Conservation (phyloP, 2,113 vertebrate species). For the Otocyon megalotis region DNA sequence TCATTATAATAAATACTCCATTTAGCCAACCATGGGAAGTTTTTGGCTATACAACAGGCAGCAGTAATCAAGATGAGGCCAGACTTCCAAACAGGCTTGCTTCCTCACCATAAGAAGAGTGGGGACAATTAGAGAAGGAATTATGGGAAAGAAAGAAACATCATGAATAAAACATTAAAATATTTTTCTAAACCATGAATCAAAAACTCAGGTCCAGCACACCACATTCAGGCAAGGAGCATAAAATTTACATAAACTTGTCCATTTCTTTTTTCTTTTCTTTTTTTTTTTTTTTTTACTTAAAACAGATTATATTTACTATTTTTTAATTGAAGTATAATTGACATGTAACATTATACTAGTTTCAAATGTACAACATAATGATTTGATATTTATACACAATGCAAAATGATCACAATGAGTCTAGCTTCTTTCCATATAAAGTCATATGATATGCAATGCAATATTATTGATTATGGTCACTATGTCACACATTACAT, state of each 20-base stretch:
- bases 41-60: neutral
- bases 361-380: neutral
- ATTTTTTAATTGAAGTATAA: neutral
- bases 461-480: neutral
- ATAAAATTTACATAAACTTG: constrained; percentile 73
- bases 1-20: neutral
- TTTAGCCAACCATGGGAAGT: neutral
- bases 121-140: constrained; percentile 12
- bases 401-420: neutral
- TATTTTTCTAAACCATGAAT: constrained; percentile 71
- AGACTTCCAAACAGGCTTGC: neutral
- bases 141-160: constrained; percentile 5
- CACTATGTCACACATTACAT: neutral
- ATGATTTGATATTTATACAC: neutral
- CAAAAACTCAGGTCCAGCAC: constrained; percentile 61
- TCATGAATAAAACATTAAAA: constrained; percentile 66
- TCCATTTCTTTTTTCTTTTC: neutral
- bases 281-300: neutral
- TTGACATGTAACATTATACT: neutral
- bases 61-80: neutral
- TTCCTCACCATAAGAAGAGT: constrained; percentile 9
- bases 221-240: constrained; percentile 60
- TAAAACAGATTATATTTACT: neutral
- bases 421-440: neutral
- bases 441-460: neutral